Conservation (phyloP, 2,113 vertebrate species). For the Phycodurus eques region DNA sequence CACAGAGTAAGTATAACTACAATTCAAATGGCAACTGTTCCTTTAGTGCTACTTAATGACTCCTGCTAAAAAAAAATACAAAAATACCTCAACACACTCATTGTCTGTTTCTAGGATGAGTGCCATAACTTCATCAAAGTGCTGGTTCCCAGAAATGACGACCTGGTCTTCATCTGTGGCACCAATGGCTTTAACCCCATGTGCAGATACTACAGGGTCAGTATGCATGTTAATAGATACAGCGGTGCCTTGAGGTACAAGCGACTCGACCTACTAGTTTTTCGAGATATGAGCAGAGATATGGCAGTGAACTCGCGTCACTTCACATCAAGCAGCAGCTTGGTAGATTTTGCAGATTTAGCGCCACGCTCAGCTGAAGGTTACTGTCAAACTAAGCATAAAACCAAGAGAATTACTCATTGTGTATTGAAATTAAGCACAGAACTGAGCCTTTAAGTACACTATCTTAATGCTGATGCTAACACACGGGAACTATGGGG, state of each 20-base stretch:
- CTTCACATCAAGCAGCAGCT: not conserved
- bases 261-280: not conserved
- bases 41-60: not conserved
- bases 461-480: not conserved
- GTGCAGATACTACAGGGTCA: conserved; percentile 96
- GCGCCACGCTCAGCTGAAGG: not conserved
- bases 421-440: not conserved
- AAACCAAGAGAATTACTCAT: not conserved
- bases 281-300: not conserved
- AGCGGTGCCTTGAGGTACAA: not conserved
- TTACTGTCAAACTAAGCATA: not conserved
- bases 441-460: not conserved
- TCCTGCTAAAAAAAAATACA: not conserved
- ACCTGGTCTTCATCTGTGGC: conserved; percentile 96
- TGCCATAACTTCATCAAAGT: conserved; percentile 99
- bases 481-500: too few relatives aligned
- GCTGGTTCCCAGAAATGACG: conserved; percentile 94
- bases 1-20: conserved; percentile 82
- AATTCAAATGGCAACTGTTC: conserved; percentile 1
- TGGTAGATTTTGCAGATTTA: not conserved
- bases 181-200: conserved; percentile 98
- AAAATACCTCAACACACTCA: conserved; percentile 3
- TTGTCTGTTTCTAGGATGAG: conserved; percentile 82
- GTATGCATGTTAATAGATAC: conserved; percentile 32
- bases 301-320: too few relatives aligned